Base-by-base conservation (phyloP, 2,888 invertebrate species). In the Liposcelis brunnea region DNA sequence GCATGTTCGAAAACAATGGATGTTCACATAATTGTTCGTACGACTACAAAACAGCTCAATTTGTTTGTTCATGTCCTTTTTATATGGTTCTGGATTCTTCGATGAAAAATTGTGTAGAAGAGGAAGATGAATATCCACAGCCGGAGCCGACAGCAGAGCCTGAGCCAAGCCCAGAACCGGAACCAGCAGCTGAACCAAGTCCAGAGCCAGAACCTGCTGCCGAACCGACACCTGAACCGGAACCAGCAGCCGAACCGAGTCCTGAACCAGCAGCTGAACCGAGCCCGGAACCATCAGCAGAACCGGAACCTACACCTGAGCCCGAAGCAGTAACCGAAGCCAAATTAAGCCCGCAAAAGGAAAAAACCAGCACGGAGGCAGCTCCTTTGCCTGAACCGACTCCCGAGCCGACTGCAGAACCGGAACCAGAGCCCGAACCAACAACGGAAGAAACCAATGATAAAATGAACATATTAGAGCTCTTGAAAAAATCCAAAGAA, bases 11-110 rank as follows among this genome's bases (percentile, higher is more conserved):
- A 49, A 75, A 74, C 49, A 68, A 76, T 47, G 63, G 68, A 42
- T 85, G 84, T 56, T 71, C 78, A 51, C 67, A 78, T 51, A 66
- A 63, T 10, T 85, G 84, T 58, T 62, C 65, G 44, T 83, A 79
- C 55, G 74, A 80, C 58, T 74, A 75, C 54, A 56, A 64, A 18
- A 52, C 49, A 31, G 67, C 77, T 46, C 69, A 73, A 42, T 82
- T 83, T 56, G 61, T 61, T 26, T 85, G 84, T 57, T 66, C 61
- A 2, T 84, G 83, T 58, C 73, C 74, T 8, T 59, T 62, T 33
- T 71, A 71, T 26, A 56, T 73, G 65, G 54, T 64, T 43, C 57
- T 80, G 58, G 63, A 63, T 57, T 52, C 50, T 11, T 62, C 63
- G 53, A 63, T 59, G 12, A 71, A 67, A 55, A 64, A 55, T 21